Percentiles rank a stretch among this genome's conserved stretches.
Conservation (phyloP, 2,113 vertebrate genomes). For the Montifringilla adamsi region DNA sequence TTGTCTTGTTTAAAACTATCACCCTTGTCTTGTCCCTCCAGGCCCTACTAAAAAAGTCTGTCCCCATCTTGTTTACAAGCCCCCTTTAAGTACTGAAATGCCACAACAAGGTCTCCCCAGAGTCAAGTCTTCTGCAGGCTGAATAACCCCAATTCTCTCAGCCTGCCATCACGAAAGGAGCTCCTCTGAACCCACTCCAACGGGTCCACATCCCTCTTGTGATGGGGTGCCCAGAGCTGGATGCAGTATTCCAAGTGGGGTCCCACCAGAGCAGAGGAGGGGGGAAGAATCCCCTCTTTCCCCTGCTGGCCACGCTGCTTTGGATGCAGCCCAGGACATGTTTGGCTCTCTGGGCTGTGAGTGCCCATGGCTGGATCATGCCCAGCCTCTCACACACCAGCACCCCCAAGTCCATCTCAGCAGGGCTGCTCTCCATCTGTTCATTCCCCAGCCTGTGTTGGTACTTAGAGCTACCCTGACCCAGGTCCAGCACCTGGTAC, state of each 20-base stretch:
- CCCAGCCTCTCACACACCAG: neutral
- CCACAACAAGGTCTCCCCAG: neutral
- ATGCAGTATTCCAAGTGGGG: neutral
- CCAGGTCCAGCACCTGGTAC: neutral
- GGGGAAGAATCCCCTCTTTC: neutral
- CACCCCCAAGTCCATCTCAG: fast-evolving
- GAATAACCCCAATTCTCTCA: neutral
- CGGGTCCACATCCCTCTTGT: neutral
- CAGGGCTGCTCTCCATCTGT: neutral
- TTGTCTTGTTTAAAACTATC: neutral
- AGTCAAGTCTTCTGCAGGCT: neutral
- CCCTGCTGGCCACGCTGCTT: fast-evolving
- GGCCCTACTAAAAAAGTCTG: neutral
- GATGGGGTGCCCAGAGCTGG: neutral
- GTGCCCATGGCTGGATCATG: fast-evolving
- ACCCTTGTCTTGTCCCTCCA: neutral
- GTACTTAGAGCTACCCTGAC: fast-evolving
- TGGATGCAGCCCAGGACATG: neutral
- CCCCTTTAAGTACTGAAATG: neutral
- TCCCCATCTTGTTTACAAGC: neutral
- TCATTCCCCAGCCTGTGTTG: fast-evolving
- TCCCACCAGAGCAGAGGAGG: fast-evolving
- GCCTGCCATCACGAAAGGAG: neutral
- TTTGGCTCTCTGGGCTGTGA: neutral
- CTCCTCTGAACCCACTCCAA: neutral